Conservation (phyloP, 2,888 invertebrate genomes). For the Heliconius hortense region DNA sequence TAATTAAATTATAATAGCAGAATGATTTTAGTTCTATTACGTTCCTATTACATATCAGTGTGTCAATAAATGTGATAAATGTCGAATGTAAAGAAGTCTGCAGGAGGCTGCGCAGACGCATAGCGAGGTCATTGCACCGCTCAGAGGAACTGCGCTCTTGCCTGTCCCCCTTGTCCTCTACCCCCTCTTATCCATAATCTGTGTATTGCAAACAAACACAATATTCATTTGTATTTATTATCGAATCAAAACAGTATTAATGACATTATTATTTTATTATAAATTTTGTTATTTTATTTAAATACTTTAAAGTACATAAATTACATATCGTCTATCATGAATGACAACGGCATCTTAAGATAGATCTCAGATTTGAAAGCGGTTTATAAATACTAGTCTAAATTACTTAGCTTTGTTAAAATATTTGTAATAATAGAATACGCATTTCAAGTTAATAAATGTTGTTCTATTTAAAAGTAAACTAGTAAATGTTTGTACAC, state of each 20-base stretch:
- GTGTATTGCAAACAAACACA: constrained; percentile 36
- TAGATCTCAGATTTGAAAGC: too few species aligned
- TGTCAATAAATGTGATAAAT: constrained; percentile 54
- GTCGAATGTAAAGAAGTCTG: constrained; percentile 57
- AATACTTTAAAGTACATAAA: not conserved
- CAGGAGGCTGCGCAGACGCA: constrained; percentile 62
- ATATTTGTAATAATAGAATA: not conserved
- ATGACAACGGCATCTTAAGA: too few species aligned
- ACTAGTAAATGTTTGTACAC: not conserved
- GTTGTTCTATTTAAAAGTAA: constrained; percentile 10
- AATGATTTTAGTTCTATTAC: not conserved
- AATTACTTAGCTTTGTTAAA: not conserved
- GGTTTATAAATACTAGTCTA: not conserved
- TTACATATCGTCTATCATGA: too few species aligned
- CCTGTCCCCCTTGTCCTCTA: constrained; percentile 46
- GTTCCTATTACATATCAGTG: constrained; percentile 20
- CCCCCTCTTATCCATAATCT: constrained; percentile 38
- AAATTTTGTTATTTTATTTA: not conserved
- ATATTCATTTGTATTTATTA: constrained; percentile 30
- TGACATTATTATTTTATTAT: not conserved
- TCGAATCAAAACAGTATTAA: not conserved
- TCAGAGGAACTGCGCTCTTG: constrained; percentile 61
- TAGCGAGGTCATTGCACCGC: constrained; percentile 71
- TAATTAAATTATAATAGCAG: not conserved
- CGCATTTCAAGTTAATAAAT: not conserved